These are phyloP conservation scores for Cryptotis parvus DNA, from an alignment of 2,113 vertebrate genomes.

Conservation along the genomic window DNA sequence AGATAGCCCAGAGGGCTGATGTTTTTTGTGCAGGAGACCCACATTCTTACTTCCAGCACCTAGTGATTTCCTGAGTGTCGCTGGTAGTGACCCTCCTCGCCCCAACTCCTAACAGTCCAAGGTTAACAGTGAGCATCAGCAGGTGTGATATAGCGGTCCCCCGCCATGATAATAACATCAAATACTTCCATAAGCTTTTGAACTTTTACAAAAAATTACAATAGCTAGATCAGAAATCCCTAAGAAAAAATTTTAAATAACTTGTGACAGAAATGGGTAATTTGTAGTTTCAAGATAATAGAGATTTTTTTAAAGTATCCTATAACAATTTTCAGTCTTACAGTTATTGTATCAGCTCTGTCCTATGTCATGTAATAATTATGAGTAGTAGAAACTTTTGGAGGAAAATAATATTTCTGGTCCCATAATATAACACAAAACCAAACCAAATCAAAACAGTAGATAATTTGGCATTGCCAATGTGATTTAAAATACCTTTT, in stretches of 20 bases:
- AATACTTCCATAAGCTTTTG: not conserved
- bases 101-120: no score
- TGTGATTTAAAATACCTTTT: conserved; percentile 18
- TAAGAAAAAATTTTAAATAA: not conserved
- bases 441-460: no score
- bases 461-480: no score
- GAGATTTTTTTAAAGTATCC: not conserved
- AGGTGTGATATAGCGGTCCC: no score
- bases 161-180: conserved; percentile 37
- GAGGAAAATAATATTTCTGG: conserved; percentile 35
- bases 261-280: conserved; percentile 40
- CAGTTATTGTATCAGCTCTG: conserved; percentile 43
- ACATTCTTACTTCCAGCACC: no score
- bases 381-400: conserved; percentile 53
- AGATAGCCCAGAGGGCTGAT: no score
- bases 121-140: no score
- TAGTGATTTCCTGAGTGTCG: no score
- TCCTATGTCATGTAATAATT: conserved; percentile 51
- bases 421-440: not conserved
- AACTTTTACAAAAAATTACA: not conserved
- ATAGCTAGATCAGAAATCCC: conserved; percentile 24
- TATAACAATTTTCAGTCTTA: conserved; percentile 37
- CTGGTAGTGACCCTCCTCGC: no score
- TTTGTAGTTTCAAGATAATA: conserved; percentile 18
- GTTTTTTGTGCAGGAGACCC: no score